Base-by-base conservation (phyloP, 2,888 invertebrate genomes). In the Eristalinus sepulchralis region DNA sequence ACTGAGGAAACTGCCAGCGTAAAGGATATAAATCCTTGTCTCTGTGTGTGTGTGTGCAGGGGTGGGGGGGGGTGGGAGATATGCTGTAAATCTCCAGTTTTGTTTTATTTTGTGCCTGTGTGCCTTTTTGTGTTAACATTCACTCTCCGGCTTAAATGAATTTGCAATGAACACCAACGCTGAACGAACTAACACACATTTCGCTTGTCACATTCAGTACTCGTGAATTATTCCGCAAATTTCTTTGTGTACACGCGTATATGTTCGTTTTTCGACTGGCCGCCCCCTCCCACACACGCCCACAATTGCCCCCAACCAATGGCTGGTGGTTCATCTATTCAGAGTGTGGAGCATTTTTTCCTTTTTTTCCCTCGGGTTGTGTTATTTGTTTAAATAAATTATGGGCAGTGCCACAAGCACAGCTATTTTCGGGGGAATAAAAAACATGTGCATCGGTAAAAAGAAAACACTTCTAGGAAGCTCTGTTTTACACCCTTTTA, bases 121-220 rank as follows among this genome's bases (percentile, higher is more conserved):
- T 27, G 27, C 27, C 17, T 33, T 53, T 75, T 24, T 67, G 75
- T 66, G 62, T 33, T 34, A 20, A n/a, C 34, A 24, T 33, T 59
- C 55, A 57, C 36, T 72, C 57, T 57, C 36, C 27, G 68, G 39
- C 53, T 68, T 64, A 85, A 78, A 85, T 85, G 85, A 85, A 85
- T 85, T 85, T 82, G 85, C 85, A 85, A 82, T 85, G 85, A 85
- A 85, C 82, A 85, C 77, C 82, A 77, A 77, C 72, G 82, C 82
- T 85, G 82, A 85, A 62, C 81, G 81, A 78, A 85, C 85, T 85
- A 85, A 85, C 85, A 82, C 81, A 85, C 85, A 85, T 85, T 85
- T 85, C 82, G 73, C 77, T 85, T 85, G 85, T 85, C 85, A 85
- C 81, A 85, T 85, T 82, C 85, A 85, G 85, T 73, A 82, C 77